phyloP scores from a whole-genome alignment of 2,888 invertebrate species.

The Dynastes grantii region DNA sequence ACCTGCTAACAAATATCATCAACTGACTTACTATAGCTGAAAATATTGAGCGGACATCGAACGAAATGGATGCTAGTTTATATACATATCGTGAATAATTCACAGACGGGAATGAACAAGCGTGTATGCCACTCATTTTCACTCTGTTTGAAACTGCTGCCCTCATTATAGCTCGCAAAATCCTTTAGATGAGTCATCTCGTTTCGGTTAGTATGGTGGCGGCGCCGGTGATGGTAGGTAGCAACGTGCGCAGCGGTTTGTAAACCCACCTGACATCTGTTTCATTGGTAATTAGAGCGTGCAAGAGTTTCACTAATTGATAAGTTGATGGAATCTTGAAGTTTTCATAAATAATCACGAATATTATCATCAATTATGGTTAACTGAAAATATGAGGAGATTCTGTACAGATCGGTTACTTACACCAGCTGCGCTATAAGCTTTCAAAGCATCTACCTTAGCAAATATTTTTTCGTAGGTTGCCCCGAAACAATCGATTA shows the following conservation, averaged over 20 bases:
- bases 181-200: conserved; percentile 17
- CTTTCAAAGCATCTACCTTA: no score
- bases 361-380: conserved; percentile 37
- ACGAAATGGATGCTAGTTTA: conserved; percentile 19
- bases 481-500: no score
- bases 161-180: conserved; percentile 27
- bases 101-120: conserved; percentile 20
- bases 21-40: not conserved
- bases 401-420: no score
- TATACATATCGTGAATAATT: conserved; percentile 23
- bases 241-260: conserved; percentile 14
- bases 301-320: conserved; percentile 41
- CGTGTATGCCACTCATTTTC: conserved; percentile 39
- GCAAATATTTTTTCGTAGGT: no score
- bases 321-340: conserved; percentile 40
- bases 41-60: not conserved
- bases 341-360: conserved; percentile 38
- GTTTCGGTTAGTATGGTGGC: not conserved
- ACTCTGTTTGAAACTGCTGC: conserved; percentile 37
- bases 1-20: no score
- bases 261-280: conserved; percentile 43
- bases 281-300: conserved; percentile 40
- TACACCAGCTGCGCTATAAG: no score
- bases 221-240: not conserved
- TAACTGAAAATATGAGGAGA: not conserved